A percentile compares a stretch with the other conserved stretches of the same genome.
phyloP scores from a whole-genome alignment of 2,888 invertebrate genomes.

The Drosophila helvetica region DNA sequence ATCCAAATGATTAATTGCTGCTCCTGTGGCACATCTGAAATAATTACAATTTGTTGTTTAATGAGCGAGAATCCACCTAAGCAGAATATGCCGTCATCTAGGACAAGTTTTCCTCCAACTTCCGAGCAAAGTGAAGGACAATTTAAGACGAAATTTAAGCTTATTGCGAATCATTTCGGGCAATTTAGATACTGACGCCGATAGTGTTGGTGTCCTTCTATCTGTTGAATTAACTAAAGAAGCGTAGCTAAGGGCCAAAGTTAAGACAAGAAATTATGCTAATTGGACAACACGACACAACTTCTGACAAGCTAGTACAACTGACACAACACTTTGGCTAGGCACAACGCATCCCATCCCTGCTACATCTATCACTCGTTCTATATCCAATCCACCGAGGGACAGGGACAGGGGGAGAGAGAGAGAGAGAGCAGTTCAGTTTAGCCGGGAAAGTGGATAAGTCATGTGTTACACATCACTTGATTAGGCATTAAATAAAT shows the following conservation, averaged over 20 bases:
- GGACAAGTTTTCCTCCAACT: slow-evolving; percentile 11
- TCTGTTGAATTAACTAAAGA: slow-evolving; percentile 31
- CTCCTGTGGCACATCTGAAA: slow-evolving; percentile 23
- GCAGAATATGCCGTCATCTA: slow-evolving; percentile 22
- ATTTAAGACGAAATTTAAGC: slow-evolving; percentile 20
- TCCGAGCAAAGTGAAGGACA: not conserved
- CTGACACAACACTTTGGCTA: slow-evolving; percentile 23
- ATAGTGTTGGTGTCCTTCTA: slow-evolving; percentile 9
- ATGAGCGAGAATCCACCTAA: slow-evolving; percentile 44
- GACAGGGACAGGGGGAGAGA: not conserved
- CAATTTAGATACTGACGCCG: slow-evolving; percentile 36
- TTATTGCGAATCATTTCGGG: slow-evolving; percentile 13
- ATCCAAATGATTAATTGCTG: slow-evolving; percentile 33
- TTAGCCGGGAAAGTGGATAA: slow-evolving; percentile 24
- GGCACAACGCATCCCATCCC: not conserved
- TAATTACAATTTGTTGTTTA: slow-evolving; percentile 69
- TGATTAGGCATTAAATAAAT: slow-evolving; percentile 66
- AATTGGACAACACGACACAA: slow-evolving; percentile 55
- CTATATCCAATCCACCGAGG: too few relatives aligned
- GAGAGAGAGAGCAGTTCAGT: too few relatives aligned
- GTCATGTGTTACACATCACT: slow-evolving; percentile 53
- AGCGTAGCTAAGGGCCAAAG: slow-evolving; percentile 9
- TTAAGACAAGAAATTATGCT: slow-evolving; percentile 52
- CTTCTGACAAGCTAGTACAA: slow-evolving; percentile 43
- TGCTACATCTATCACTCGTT: not conserved